Conservation (phyloP, 2,113 vertebrate species). For the Podilymbus podiceps region DNA sequence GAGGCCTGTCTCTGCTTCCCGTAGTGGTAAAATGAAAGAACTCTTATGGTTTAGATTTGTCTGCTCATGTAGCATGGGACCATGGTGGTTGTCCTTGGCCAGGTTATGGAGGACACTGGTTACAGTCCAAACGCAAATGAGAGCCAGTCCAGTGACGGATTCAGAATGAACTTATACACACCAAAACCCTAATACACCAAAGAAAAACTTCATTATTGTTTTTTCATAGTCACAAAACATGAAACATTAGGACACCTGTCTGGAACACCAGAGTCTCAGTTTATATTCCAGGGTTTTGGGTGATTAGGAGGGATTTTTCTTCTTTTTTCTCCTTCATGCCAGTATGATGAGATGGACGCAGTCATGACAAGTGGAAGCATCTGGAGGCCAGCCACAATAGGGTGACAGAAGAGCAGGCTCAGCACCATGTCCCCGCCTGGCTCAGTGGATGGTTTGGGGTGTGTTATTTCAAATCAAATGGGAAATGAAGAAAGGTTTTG, state of each 20-base stretch:
- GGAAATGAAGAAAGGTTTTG: neutral
- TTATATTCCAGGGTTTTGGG: neutral
- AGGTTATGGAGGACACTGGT: neutral
- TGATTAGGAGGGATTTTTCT: neutral
- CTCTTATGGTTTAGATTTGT: neutral
- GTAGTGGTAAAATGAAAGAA: neutral
- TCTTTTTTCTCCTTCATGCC: neutral
- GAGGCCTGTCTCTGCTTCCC: neutral
- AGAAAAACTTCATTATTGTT: neutral
- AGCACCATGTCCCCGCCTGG: accelerated
- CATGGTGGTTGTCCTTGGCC: neutral
- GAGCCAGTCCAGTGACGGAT: neutral
- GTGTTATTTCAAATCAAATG: neutral
- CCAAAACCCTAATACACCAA: neutral
- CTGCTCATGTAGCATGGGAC: neutral
- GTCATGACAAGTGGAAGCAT: neutral
- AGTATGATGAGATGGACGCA: neutral
- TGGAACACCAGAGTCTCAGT: neutral
- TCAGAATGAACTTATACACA: neutral
- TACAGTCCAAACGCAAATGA: neutral
- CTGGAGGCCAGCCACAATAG: neutral
- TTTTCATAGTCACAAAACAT: neutral
- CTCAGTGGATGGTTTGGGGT: neutral
- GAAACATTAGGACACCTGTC: neutral
- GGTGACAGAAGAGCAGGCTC: neutral